phyloP scores from a whole-genome alignment of 2,888 invertebrate species.

The Cryptocheilus praepositus region DNA sequence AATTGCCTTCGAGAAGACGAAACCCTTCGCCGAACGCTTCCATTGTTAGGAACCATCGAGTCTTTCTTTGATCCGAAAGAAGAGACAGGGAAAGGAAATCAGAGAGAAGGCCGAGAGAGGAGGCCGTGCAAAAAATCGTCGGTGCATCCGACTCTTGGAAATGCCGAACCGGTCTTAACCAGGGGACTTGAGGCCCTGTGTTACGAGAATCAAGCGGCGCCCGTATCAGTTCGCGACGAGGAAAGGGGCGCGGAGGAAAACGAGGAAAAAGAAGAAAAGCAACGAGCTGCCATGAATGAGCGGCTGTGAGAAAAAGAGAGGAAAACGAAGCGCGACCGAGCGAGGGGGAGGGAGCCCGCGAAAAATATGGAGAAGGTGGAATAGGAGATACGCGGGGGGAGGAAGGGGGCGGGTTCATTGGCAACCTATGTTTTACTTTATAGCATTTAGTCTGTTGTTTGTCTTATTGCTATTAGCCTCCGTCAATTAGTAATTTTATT shows the following conservation, averaged over 20 bases:
- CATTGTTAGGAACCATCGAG: too few species aligned
- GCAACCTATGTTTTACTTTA: conserved; percentile 73
- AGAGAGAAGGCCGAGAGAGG: conserved; percentile 24
- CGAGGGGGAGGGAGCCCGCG: conserved; percentile 6
- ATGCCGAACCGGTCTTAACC: conserved; percentile 65
- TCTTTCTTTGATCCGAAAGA: too few species aligned
- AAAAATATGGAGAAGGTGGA: conserved; percentile 5
- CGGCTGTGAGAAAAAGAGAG: conserved; percentile 30
- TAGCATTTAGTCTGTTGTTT: conserved; percentile 73
- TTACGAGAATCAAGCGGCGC: too few species aligned
- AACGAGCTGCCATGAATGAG: conserved; percentile 12
- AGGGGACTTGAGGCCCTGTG: conserved; percentile 15
- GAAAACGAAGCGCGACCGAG: conserved; percentile 15
- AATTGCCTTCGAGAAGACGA: too few species aligned
- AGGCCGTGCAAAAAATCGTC: conserved; percentile 46
- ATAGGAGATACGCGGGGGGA: conserved; percentile 17
- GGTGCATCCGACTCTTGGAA: conserved; percentile 56
- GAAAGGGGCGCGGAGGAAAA: conserved; percentile 14
- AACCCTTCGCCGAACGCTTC: too few species aligned
- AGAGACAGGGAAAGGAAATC: too few species aligned
- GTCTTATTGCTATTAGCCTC: conserved; percentile 73
- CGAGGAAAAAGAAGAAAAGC: conserved; percentile 10
- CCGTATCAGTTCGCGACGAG: conserved; percentile 37
- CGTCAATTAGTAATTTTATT: conserved; percentile 74
- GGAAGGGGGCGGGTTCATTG: conserved; percentile 41